A percentile compares a stretch with the other conserved stretches of the same genome.
phyloP scores from a whole-genome alignment of 2,888 invertebrate genomes.

The Nycteola revayana region DNA sequence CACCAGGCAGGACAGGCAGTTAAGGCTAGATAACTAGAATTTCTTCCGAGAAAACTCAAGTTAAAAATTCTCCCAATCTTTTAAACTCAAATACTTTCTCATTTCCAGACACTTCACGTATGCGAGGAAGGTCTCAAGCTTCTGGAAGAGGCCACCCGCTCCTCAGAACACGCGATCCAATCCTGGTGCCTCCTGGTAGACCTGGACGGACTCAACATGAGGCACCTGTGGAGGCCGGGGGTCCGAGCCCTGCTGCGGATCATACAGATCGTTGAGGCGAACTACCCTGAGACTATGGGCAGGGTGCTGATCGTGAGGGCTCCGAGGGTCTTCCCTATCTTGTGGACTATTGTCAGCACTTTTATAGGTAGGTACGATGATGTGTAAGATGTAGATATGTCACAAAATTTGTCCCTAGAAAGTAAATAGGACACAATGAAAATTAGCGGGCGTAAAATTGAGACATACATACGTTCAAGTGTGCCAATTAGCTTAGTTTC shows the following conservation, averaged over 20 bases:
- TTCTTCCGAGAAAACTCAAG: too few relatives aligned
- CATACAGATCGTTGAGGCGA: slow-evolving; percentile 90
- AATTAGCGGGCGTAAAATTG: too few relatives aligned
- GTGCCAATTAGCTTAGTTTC: too few relatives aligned
- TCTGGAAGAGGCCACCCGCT: slow-evolving; percentile 92
- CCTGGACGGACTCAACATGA: slow-evolving; percentile 96
- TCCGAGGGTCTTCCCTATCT: slow-evolving; percentile 95
- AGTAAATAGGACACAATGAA: too few relatives aligned
- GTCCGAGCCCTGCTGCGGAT: slow-evolving; percentile 86
- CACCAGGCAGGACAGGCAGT: too few relatives aligned
- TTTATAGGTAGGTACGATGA: slow-evolving; percentile 92
- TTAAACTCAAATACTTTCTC: too few relatives aligned
- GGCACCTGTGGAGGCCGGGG: slow-evolving; percentile 97
- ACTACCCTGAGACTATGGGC: slow-evolving; percentile 98
- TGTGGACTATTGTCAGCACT: slow-evolving; percentile 97
- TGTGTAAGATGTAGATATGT: too few relatives aligned
- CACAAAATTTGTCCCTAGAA: too few relatives aligned
- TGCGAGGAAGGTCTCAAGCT: slow-evolving; percentile 95
- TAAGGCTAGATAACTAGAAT: not conserved
- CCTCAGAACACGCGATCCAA: slow-evolving; percentile 91
- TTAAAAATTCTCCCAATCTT: not conserved
- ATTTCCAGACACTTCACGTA: slow-evolving; percentile 89
- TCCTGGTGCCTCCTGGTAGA: slow-evolving; percentile 96
- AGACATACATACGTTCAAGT: too few relatives aligned
- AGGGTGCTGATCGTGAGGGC: slow-evolving; percentile 94